phyloP scores from a whole-genome alignment of 1,140 invertebrate species.

The Drosophila bocki region DNA sequence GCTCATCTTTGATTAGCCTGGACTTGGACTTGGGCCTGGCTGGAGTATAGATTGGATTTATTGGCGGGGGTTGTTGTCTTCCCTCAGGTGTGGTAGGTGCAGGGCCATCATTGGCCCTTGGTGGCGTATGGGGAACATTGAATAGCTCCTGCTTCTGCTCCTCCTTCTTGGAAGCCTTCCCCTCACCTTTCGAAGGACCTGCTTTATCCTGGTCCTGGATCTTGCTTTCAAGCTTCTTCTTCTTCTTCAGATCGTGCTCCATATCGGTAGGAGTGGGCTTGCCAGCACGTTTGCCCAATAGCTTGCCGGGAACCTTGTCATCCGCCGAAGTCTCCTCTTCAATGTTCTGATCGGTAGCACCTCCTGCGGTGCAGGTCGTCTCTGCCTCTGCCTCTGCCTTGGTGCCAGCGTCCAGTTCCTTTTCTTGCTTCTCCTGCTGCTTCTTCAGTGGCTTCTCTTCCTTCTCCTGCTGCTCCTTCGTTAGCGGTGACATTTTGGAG shows the following conservation, averaged over 20 bases:
- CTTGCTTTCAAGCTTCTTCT: background rate
- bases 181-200: background rate
- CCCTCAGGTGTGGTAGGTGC: too few species aligned
- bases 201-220: background rate
- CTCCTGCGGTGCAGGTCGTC: background rate
- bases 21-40: background rate
- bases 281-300: background rate
- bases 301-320: too few species aligned
- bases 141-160: background rate
- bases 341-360: background rate
- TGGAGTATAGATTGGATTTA: background rate
- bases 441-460: too few species aligned
- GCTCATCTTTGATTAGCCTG: background rate
- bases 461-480: background rate
- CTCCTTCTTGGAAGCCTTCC: too few species aligned
- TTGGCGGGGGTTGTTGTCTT: too few species aligned
- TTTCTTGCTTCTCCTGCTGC: background rate
- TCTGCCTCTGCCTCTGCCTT: background rate
- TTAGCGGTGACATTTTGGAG: too few species aligned
- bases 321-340: too few species aligned
- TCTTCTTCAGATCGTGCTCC: background rate
- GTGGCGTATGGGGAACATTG: too few species aligned
- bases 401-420: background rate
- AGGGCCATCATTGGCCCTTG: too few species aligned
- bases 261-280: background rate